A percentile compares a stretch with the other conserved stretches of the same genome.
These are phyloP conservation scores for Gryllus longicercus DNA, from an alignment of 2,888 invertebrate species.

Conservation along the genomic window DNA sequence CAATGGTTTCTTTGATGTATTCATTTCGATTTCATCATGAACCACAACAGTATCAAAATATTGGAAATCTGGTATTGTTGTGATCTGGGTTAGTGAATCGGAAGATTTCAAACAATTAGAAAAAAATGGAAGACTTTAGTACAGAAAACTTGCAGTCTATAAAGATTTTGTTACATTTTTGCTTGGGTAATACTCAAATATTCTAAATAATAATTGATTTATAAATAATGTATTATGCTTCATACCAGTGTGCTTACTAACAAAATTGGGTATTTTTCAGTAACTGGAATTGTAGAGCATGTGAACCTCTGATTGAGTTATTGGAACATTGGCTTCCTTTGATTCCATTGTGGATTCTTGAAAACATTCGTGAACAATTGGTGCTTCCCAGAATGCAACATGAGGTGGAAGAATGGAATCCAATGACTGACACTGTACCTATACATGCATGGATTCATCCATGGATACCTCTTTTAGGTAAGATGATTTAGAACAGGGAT, in stretches of 20 bases:
- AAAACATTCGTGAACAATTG: slow-evolving; percentile 76
- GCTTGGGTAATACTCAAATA: too few relatives aligned
- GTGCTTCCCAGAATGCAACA: slow-evolving; percentile 65
- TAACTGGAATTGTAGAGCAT: slow-evolving; percentile 78
- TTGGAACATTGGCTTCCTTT: slow-evolving; percentile 77
- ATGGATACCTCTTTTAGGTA: slow-evolving; percentile 84
- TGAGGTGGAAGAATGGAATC: slow-evolving; percentile 91
- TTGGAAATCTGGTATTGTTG: too few relatives aligned
- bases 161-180: too few relatives aligned
- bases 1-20: too few relatives aligned
- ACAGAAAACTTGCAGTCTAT: too few relatives aligned
- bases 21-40: too few relatives aligned
- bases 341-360: slow-evolving; percentile 78
- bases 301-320: slow-evolving; percentile 72
- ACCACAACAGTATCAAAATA: too few relatives aligned
- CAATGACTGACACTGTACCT: slow-evolving; percentile 88
- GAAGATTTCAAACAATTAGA: too few relatives aligned
- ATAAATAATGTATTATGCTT: not conserved
- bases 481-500: slow-evolving; percentile 32
- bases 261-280: slow-evolving; percentile 47
- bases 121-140: too few relatives aligned
- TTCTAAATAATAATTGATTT: not conserved
- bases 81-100: too few relatives aligned
- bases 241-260: not conserved
- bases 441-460: slow-evolving; percentile 97